Percentiles rank a stretch among this genome's conserved stretches.
Evolutionary conservation across 2,888 invertebrate genomes (phyloP).

Genomic region (Microchrysa polita): DNA sequence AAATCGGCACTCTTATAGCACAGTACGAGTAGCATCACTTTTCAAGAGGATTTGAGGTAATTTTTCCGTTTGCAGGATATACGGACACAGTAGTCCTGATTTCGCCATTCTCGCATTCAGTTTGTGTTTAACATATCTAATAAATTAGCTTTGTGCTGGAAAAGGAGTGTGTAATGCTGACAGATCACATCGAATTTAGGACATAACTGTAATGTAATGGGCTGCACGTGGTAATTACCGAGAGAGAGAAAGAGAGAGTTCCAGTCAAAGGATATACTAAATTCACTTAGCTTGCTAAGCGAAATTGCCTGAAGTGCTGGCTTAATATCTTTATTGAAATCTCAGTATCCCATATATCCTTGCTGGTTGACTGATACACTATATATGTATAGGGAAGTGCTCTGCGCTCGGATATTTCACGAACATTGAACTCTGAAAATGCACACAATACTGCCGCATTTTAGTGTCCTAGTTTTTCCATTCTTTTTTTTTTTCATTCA

Average conservation of each 20-base stretch:
- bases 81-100: not conserved
- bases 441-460: not conserved
- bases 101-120: not conserved
- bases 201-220: too few species aligned
- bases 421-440: not conserved
- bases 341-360: too few species aligned
- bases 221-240: too few species aligned
- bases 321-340: too few species aligned
- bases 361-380: too few species aligned
- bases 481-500: constrained; percentile 46
- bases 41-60: not conserved
- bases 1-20: not conserved
- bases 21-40: not conserved
- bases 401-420: not conserved
- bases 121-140: constrained; percentile 11
- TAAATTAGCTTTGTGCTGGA: not conserved
- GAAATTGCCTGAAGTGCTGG: too few species aligned
- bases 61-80: not conserved
- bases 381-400: too few species aligned
- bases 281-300: too few species aligned
- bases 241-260: too few species aligned
- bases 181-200: too few species aligned
- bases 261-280: too few species aligned
- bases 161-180: too few species aligned
- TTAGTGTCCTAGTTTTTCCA: constrained; percentile 35